Evolutionary conservation across 2,888 invertebrate species (phyloP).

Genomic region (Schizotus pectinicornis): DNA sequence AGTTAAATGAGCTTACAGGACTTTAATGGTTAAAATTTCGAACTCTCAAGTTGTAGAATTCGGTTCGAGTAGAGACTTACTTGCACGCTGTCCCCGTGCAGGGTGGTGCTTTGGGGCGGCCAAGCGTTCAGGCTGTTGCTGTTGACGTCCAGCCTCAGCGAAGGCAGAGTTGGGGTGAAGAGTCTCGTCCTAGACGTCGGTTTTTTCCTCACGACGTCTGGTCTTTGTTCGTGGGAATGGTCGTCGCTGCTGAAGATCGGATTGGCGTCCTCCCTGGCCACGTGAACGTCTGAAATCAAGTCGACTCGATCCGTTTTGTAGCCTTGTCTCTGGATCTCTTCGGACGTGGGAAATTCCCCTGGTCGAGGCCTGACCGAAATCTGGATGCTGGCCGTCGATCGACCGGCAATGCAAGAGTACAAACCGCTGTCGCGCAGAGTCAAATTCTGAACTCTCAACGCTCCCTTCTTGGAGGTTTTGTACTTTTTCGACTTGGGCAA

Average conservation of each 20-base stretch:
- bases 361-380: constrained; percentile 81
- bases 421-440: constrained; percentile 82
- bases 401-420: constrained; percentile 86
- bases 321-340: constrained; percentile 66
- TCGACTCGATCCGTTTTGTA: constrained; percentile 49
- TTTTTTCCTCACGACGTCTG: constrained; percentile 55
- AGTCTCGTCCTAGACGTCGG: constrained; percentile 46
- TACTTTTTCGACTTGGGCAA: constrained; percentile 80
- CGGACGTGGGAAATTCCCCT: constrained; percentile 78
- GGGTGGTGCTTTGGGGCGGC: constrained; percentile 47
- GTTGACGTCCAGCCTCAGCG: constrained; percentile 43
- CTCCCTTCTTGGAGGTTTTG: constrained; percentile 90
- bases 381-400: constrained; percentile 80
- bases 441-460: constrained; percentile 82
- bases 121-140: constrained; percentile 46
- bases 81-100: constrained; percentile 44
- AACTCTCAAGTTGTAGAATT: no score
- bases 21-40: no score
- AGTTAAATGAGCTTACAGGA: no score
- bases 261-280: constrained; percentile 55
- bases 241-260: constrained; percentile 62
- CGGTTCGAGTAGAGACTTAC: no score
- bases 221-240: constrained; percentile 71
- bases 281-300: constrained; percentile 47
- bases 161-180: constrained; percentile 52